Evolutionary conservation across 2,113 vertebrate species (phyloP).

Genomic region (Echinops telfairi): DNA sequence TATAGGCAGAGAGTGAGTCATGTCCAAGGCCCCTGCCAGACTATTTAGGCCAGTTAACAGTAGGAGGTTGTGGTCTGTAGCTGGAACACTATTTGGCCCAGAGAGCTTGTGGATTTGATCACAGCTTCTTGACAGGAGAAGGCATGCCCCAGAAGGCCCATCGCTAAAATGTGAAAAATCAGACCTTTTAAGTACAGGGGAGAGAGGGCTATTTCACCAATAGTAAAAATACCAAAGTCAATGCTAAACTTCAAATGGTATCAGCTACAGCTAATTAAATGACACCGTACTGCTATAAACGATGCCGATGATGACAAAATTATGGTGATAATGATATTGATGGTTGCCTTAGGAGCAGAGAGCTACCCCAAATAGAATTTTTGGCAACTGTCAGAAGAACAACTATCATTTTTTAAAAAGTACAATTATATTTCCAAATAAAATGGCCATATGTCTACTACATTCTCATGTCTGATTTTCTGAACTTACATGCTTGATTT

Average conservation of each 20-base stretch:
- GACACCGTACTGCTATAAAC: not conserved
- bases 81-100: slow-evolving; percentile 85
- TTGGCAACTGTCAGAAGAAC: not conserved
- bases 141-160: slow-evolving; percentile 68
- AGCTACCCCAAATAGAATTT: not conserved
- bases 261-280: not conserved
- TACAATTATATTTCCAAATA: not conserved
- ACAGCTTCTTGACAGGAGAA: slow-evolving; percentile 77
- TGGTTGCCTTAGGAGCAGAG: not conserved
- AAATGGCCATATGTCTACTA: not conserved
- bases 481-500: slow-evolving; percentile 53
- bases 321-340: slow-evolving; percentile 3
- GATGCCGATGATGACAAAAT: not conserved
- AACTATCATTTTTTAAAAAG: not conserved
- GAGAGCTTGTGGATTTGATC: slow-evolving; percentile 86
- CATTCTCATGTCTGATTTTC: not conserved
- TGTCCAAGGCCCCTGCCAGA: slow-evolving; percentile 83
- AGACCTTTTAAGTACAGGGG: slow-evolving; percentile 48
- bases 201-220: not conserved
- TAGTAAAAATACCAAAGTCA: slow-evolving; percentile 38
- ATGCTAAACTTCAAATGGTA: slow-evolving; percentile 18
- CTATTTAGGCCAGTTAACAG: slow-evolving; percentile 84
- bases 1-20: slow-evolving; percentile 79
- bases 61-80: slow-evolving; percentile 82
- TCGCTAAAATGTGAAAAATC: slow-evolving; percentile 63